phyloP scores from a whole-genome alignment of 2,888 invertebrate genomes.

The Phorcus lineatus region DNA sequence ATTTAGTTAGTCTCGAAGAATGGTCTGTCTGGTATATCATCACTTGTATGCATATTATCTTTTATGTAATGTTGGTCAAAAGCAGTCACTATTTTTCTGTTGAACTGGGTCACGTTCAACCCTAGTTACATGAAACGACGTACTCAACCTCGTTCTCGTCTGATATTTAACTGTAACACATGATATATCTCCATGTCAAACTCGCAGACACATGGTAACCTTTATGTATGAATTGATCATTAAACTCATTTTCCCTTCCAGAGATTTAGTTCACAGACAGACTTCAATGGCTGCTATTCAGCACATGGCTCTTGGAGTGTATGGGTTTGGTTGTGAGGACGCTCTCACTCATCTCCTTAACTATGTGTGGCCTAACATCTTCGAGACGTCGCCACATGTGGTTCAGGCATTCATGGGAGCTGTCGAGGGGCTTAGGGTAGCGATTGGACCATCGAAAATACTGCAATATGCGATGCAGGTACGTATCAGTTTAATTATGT shows the following conservation, averaged over 20 bases:
- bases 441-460: constrained; percentile 96
- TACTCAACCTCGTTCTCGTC: no score
- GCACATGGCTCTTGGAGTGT: constrained; percentile 98
- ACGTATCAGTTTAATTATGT: constrained; percentile 47
- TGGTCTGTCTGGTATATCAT: no score
- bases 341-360: constrained; percentile 96
- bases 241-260: constrained; percentile 67
- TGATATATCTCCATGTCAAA: no score
- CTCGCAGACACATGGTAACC: no score
- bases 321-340: constrained; percentile 99
- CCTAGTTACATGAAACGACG: no score
- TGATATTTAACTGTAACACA: no score
- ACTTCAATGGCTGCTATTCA: constrained; percentile 99
- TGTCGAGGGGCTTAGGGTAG: constrained; percentile 96
- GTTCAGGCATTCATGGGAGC: constrained; percentile 99
- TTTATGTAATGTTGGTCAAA: no score
- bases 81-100: no score
- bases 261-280: constrained; percentile 98
- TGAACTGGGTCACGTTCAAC: no score
- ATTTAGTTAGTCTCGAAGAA: no score
- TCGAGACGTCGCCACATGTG: constrained; percentile 99
- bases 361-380: constrained; percentile 99
- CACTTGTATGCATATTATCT: no score
- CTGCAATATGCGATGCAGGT: constrained; percentile 97
- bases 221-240: background rate